A percentile compares a stretch with the other conserved stretches of the same genome.
phyloP scores from a whole-genome alignment of 2,888 invertebrate genomes.

The Mamestra brassicae region DNA sequence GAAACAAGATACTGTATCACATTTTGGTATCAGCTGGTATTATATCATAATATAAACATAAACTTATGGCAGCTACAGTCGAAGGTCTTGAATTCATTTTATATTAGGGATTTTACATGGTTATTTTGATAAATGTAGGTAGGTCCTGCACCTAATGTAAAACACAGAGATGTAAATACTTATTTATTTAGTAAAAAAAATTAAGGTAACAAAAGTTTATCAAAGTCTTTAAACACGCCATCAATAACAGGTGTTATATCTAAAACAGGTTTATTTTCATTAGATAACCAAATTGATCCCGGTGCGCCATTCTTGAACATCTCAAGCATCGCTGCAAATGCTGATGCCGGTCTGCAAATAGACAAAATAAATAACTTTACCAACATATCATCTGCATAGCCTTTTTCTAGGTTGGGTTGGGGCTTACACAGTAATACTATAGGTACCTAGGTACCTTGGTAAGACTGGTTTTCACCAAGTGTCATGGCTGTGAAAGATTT shows the following conservation, averaged over 20 bases:
- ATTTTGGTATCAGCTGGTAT: constrained; percentile 24
- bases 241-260: constrained; percentile 67
- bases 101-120: not conserved
- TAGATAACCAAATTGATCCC: constrained; percentile 69
- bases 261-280: constrained; percentile 61
- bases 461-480: too few relatives aligned
- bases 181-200: not conserved
- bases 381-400: too few relatives aligned
- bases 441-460: too few relatives aligned
- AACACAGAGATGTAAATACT: not conserved
- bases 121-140: not conserved
- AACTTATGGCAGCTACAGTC: not conserved
- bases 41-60: not conserved
- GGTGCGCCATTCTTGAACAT: constrained; percentile 66
- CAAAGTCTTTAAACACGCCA: constrained; percentile 51
- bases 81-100: not conserved
- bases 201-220: constrained; percentile 22
- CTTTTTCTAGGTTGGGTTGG: too few relatives aligned
- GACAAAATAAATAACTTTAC: not conserved
- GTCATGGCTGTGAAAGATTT: too few relatives aligned
- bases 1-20: constrained; percentile 25
- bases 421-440: too few relatives aligned
- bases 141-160: not conserved
- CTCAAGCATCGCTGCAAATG: constrained; percentile 61
- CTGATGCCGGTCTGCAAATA: constrained; percentile 66